Evolutionary conservation across 2,113 vertebrate genomes (phyloP).

Genomic region (Oceanites oceanicus): DNA sequence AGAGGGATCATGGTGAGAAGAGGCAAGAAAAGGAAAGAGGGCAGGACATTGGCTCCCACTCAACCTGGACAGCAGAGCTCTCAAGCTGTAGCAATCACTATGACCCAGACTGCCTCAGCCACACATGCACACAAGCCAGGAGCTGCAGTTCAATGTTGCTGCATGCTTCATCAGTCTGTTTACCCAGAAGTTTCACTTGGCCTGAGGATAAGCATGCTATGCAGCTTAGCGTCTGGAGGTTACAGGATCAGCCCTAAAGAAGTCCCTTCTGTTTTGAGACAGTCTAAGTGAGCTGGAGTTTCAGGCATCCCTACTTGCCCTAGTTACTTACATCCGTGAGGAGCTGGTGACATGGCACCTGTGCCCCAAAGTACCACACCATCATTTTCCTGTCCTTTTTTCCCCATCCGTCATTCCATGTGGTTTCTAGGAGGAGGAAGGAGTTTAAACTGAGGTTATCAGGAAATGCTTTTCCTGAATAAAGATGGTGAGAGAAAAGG

Average conservation of each 20-base stretch:
- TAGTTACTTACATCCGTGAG: background rate
- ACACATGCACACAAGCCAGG: background rate
- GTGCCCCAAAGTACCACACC: background rate
- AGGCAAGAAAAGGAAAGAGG: background rate
- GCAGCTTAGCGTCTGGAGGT: background rate
- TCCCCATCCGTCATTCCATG: background rate
- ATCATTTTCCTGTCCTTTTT: background rate
- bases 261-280: too few relatives aligned
- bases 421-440: background rate
- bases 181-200: background rate
- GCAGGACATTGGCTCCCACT: background rate
- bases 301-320: background rate
- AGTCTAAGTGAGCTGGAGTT: background rate
- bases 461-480: background rate
- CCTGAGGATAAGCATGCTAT: background rate
- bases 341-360: background rate
- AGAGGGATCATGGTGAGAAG: background rate
- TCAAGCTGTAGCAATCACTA: background rate
- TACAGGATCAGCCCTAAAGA: background rate
- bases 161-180: rapidly evolving
- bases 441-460: background rate
- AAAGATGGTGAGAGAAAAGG: background rate
- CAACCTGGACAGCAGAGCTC: background rate
- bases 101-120: background rate
- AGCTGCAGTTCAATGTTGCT: background rate